Conservation (phyloP, 2,888 invertebrate genomes). For the Auanema sp. region DNA sequence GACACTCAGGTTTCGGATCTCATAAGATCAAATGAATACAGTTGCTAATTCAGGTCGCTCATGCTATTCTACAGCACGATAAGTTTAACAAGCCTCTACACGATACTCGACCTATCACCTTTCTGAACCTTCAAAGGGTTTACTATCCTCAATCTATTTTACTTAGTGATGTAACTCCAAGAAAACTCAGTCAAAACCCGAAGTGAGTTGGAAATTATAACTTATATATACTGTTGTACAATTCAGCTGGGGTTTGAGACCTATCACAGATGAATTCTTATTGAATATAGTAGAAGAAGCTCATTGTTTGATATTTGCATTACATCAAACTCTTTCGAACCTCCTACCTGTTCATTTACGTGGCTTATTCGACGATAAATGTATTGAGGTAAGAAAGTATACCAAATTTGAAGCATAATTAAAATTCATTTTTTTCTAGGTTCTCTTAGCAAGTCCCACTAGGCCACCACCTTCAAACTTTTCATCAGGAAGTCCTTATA, state of each 20-base stretch:
- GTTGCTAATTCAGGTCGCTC: constrained; percentile 73
- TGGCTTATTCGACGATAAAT: constrained; percentile 58
- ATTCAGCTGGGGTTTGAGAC: constrained; percentile 61
- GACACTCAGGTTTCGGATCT: constrained; percentile 57
- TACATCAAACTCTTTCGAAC: constrained; percentile 55
- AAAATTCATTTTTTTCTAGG: constrained; percentile 34
- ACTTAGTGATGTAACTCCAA: constrained; percentile 85
- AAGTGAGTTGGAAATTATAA: constrained; percentile 36
- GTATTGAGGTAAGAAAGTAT: constrained; percentile 39
- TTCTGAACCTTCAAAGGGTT: constrained; percentile 76
- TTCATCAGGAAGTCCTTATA: constrained; percentile 31
- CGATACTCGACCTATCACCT: constrained; percentile 88
- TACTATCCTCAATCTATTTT: constrained; percentile 74
- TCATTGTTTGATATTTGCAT: constrained; percentile 55
- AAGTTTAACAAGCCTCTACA: constrained; percentile 86
- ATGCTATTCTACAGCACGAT: constrained; percentile 86
- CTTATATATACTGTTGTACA: too few relatives aligned
- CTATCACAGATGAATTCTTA: constrained; percentile 57
- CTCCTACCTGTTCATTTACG: constrained; percentile 54
- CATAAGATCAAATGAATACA: constrained; percentile 1
- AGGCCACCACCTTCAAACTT: constrained; percentile 52
- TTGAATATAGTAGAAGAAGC: constrained; percentile 58
- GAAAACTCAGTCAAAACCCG: constrained; percentile 69
- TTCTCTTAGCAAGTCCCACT: constrained; percentile 49
- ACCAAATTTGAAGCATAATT: constrained; percentile 5